Conservation (phyloP, 2,113 vertebrate genomes). For the Thunnus thynnus region DNA sequence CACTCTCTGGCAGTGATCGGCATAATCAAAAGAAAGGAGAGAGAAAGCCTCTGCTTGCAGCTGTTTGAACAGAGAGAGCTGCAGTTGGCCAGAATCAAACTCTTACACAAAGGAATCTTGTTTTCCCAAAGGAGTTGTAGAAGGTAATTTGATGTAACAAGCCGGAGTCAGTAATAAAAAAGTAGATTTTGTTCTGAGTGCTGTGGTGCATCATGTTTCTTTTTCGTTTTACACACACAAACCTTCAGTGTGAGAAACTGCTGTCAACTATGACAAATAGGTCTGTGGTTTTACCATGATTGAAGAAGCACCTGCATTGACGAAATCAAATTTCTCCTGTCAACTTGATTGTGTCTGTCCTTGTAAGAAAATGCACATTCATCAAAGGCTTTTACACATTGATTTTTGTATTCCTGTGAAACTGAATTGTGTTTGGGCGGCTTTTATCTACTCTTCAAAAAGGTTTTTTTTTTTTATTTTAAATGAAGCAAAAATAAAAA, state of each 20-base stretch:
- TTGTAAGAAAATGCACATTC: conserved; percentile 44
- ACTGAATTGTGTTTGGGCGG: background rate
- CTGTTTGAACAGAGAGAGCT: conserved; percentile 17
- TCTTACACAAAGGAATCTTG: conserved; percentile 20
- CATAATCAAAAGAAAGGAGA: conserved; percentile 39
- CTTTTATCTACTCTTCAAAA: conserved; percentile 21
- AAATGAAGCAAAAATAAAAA: background rate
- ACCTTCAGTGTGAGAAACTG: conserved; percentile 45
- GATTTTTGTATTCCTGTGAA: conserved; percentile 41
- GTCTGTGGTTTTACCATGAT: conserved; percentile 43
- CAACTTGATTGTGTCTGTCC: conserved; percentile 38
- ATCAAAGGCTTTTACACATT: conserved; percentile 43
- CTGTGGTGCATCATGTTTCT: background rate
- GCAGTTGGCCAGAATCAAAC: conserved; percentile 28
- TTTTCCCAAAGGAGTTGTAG: conserved; percentile 15
- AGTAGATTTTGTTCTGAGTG: conserved; percentile 10
- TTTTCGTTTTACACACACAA: background rate
- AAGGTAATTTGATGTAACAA: conserved; percentile 35
- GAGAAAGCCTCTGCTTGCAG: conserved; percentile 9
- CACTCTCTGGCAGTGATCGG: conserved; percentile 22
- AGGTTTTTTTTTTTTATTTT: background rate
- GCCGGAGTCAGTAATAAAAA: conserved; percentile 5
- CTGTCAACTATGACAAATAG: conserved; percentile 61
- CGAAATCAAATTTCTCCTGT: conserved; percentile 46
- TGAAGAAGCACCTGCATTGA: conserved; percentile 46